Evolutionary conservation across 2,888 invertebrate species (phyloP), one percentile per base, ranked within the genome.

Genomic region (Electrophaes corylata): DNA sequence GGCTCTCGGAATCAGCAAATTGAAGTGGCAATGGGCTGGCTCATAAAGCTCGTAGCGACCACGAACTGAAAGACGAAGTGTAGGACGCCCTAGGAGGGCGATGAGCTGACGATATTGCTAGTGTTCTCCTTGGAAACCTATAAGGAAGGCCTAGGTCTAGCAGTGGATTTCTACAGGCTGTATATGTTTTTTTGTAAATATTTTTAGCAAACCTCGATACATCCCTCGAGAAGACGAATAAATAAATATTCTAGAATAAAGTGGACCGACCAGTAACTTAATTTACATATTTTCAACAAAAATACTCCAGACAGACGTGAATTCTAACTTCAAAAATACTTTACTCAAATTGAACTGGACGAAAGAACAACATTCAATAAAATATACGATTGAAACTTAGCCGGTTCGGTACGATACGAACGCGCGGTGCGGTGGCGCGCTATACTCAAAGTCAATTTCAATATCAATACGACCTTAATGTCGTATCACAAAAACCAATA

Each of bases 331-430:
- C 14, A n/a, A 53, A 39, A 53, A 46, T 29, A 39, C 29, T 29
- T 12, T 4, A 26, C 20, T 31, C 12, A 35, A 44, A 6, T 49
- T 29, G 33, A 43, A 49, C 12, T 49, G 19, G 37, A 29, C 10
- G 19, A 20, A 39, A 44, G 29, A 44, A 37, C 44, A 45, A 40
- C 50, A 40, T 19, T 33, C 31, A 49, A 39, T 48, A 35, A n/a
- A 43, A 43, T 43, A 31, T 8, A 46, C 41, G 11, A 39, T 39
- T 45, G 44, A 37, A 52, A 45, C 0, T 52, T 44, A 23, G 8
- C 31, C 23, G 19, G 0, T 14, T 43, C 39, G 16, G 37, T 26
- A 26, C 26, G 26, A 29, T n/a, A n/a, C 41, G 31, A 46, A 33
- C n/a, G 16, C 29, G 18, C 5, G 29, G 8, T 29, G 2, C 5